Percentiles rank a stretch among this genome's conserved stretches.
These are phyloP conservation scores for Amitus sp. DNA, from an alignment of 2,888 invertebrate genomes.

Conservation along the genomic window DNA sequence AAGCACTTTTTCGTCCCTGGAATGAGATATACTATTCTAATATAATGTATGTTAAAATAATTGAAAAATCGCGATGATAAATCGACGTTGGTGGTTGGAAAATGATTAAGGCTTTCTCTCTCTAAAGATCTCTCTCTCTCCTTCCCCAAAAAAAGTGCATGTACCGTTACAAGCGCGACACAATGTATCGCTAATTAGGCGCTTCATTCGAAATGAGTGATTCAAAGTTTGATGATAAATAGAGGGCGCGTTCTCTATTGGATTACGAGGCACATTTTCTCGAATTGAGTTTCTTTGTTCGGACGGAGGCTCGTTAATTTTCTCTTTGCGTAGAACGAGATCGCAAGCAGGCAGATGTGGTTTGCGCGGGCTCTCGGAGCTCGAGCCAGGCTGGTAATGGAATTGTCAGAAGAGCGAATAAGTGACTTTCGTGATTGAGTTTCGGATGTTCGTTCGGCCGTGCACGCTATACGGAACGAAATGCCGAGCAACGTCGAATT, in stretches of 20 bases:
- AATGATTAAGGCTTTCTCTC: too few species aligned
- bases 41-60: too few species aligned
- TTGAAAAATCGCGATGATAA: too few species aligned
- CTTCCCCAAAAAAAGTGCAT: neutral
- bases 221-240: neutral
- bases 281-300: constrained; percentile 5
- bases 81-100: too few species aligned
- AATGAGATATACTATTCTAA: too few species aligned
- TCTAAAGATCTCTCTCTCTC: neutral
- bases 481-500: constrained; percentile 30
- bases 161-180: too few species aligned
- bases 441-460: constrained; percentile 29
- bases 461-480: constrained; percentile 27
- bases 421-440: constrained; percentile 40
- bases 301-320: constrained; percentile 21
- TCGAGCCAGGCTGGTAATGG: constrained; percentile 31
- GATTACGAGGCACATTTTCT: neutral
- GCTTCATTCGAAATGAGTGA: neutral
- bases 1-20: too few species aligned
- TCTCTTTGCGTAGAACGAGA: constrained; percentile 25
- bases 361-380: constrained; percentile 34
- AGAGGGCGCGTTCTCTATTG: constrained; percentile 1
- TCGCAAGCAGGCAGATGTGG: constrained; percentile 33
- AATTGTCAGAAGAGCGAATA: constrained; percentile 37
- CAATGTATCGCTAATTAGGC: neutral